Evolutionary conservation across 2,113 vertebrate genomes (phyloP).

Genomic region (Oriolus oriolus): DNA sequence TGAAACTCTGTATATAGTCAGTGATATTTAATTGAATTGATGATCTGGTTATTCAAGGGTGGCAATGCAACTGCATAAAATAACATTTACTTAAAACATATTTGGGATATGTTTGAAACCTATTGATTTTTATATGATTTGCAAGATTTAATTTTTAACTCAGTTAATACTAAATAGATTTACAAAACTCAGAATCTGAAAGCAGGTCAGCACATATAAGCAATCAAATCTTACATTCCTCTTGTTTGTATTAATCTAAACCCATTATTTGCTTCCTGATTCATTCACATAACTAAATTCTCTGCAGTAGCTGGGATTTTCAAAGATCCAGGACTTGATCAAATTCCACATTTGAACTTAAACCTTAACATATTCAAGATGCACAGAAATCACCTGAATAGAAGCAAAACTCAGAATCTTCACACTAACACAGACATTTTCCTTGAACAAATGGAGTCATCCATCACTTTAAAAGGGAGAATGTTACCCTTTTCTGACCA

Average conservation of each 20-base stretch:
- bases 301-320: not conserved
- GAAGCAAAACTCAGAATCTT: not conserved
- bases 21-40: not conserved
- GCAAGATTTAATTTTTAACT: slow-evolving; percentile 26
- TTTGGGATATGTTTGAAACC: not conserved
- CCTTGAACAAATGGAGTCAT: not conserved
- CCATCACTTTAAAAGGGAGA: not conserved
- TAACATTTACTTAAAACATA: not conserved
- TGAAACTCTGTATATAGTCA: not conserved
- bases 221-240: slow-evolving; percentile 22
- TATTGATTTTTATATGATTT: slow-evolving; percentile 13
- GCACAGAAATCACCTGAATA: not conserved
- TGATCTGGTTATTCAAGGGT: not conserved
- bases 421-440: not conserved
- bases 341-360: not conserved
- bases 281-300: not conserved
- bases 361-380: not conserved
- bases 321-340: not conserved
- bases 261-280: not conserved
- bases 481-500: not conserved
- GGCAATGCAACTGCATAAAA: slow-evolving; percentile 12
- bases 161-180: not conserved
- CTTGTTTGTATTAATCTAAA: not conserved
- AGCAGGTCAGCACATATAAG: not conserved
- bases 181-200: not conserved